phyloP scores from a whole-genome alignment of 2,113 vertebrate genomes.

The Triplophysa dalaica region DNA sequence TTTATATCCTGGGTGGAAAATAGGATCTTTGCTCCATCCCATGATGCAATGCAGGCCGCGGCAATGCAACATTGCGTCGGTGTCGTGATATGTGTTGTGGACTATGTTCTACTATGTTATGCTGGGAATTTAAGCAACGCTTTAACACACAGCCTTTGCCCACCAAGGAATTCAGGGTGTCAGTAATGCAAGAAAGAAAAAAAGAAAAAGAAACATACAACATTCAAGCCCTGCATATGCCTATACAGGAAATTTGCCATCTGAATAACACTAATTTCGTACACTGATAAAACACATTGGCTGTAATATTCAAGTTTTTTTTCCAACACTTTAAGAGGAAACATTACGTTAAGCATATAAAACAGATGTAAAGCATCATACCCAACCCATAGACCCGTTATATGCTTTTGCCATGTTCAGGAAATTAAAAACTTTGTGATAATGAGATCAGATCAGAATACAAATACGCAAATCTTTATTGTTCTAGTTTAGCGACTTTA shows the following conservation, averaged over 20 bases:
- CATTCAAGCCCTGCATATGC: not conserved
- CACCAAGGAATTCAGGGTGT: not conserved
- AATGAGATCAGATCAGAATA: not conserved
- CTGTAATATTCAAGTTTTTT: no score
- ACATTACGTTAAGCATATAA: no score
- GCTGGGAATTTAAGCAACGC: not conserved
- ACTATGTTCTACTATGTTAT: not conserved
- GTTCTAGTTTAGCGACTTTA: no score
- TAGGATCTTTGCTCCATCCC: not conserved
- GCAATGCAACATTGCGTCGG: not conserved
- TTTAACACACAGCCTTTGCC: not conserved
- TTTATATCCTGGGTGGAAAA: slow-evolving; percentile 20
- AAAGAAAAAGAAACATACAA: not conserved
- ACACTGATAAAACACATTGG: no score
- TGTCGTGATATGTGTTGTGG: not conserved
- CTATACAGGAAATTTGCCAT: not conserved
- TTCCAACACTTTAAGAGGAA: no score
- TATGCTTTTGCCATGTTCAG: not conserved
- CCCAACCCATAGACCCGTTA: not conserved
- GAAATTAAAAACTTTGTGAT: not conserved
- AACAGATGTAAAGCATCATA: not conserved
- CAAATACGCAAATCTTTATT: not conserved
- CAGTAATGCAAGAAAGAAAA: not conserved
- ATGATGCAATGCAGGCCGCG: not conserved
- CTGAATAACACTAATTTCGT: not conserved